Conservation (phyloP, 2,888 invertebrate genomes). For the Ephialtes manifestator region DNA sequence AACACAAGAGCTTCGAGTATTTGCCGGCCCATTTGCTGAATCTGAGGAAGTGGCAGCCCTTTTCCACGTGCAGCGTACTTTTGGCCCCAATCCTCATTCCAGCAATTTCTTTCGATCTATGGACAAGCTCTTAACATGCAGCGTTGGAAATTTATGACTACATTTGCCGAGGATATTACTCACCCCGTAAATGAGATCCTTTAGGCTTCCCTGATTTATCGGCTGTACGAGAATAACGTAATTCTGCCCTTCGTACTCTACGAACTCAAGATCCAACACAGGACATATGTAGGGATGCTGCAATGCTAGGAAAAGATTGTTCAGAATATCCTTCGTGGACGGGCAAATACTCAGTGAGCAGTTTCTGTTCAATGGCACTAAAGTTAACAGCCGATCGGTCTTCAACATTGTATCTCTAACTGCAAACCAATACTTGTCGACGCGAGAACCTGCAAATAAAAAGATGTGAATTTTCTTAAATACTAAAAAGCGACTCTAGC, state of each 20-base stretch:
- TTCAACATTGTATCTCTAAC: slow-evolving; percentile 94
- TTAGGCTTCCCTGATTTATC: slow-evolving; percentile 94
- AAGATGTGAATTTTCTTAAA: neutral
- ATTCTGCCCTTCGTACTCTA: slow-evolving; percentile 85
- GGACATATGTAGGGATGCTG: slow-evolving; percentile 98
- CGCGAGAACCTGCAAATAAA: slow-evolving; percentile 89
- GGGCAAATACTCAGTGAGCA: slow-evolving; percentile 90
- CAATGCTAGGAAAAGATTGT: slow-evolving; percentile 93
- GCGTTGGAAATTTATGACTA: neutral
- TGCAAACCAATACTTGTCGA: slow-evolving; percentile 96
- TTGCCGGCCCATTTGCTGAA: slow-evolving; percentile 95
- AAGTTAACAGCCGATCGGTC: slow-evolving; percentile 92
- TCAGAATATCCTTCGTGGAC: slow-evolving; percentile 90
- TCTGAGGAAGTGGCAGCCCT: slow-evolving; percentile 92
- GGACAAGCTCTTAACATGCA: neutral
- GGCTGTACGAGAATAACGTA: slow-evolving; percentile 93
- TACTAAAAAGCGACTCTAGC: neutral
- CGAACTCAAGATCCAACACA: slow-evolving; percentile 93
- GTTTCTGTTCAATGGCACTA: slow-evolving; percentile 89
- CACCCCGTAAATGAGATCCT: slow-evolving; percentile 96
- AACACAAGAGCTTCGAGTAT: slow-evolving; percentile 95
- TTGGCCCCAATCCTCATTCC: slow-evolving; percentile 92
- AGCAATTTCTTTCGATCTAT: slow-evolving; percentile 88
- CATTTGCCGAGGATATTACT: slow-evolving; percentile 69
- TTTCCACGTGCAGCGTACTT: slow-evolving; percentile 91